Evolutionary conservation across 2,888 invertebrate genomes (phyloP), one percentile per base, ranked within the genome.

Genomic region (Homarus gammarus): DNA sequence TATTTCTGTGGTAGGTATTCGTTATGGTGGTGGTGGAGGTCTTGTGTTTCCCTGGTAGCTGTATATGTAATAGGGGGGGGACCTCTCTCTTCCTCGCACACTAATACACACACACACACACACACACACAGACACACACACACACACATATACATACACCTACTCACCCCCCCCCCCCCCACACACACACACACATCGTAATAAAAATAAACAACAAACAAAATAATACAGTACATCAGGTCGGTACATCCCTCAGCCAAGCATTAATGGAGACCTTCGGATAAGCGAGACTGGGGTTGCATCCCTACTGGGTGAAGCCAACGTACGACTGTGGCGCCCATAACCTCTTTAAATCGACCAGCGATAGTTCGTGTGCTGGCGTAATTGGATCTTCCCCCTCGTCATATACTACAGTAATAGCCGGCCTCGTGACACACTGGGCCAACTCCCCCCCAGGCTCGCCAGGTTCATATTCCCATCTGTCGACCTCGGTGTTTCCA

Each of bases 311-410:
- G n/a, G 33, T 18, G 6, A 36, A 72, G 70, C 83, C 84, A 72
- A 70, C 83, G 83, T 72, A 84, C 75, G 73, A 75, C 73, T 75
- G 72, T 77, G 68, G 78, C 86, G 33, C 40, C 84, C 78, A 86
- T 84, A 86, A 79, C 86, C 86, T 86, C 86, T 86, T 86, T 86
- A 86, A 79, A 86, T 86, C 86, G 86, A 86, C 78, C 86, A 70
- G 79, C 86, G 86, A 86, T 86, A 86, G 86, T 86, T 86, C 86
- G 86, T 86, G 79, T 86, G 86, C 86, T 51, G 86, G 75, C 79
- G 86, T 86, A 86, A 86, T 86, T 86, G 86, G 86, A 86, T 86
- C 86, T 86, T 86, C 78, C 86, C 86, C 86, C 86, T 86, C 86
- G 86, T 79, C 86, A 86, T 86, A 86, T 86, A 86, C 79, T 79